phyloP scores from a whole-genome alignment of 1,140 invertebrate genomes.

The Heliconius nattereri region DNA sequence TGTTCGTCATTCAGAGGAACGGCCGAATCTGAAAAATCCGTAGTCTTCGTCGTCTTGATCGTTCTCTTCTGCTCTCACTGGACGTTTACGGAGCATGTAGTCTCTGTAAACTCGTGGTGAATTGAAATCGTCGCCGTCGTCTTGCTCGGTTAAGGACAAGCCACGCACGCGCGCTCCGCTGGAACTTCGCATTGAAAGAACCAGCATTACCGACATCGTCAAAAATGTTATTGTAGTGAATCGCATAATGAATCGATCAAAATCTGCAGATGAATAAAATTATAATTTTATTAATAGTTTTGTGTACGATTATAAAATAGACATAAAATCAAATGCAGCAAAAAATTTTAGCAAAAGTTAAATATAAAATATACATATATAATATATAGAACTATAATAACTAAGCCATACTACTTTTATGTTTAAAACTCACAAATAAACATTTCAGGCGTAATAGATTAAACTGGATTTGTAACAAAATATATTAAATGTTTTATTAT shows the following conservation, averaged over 20 bases:
- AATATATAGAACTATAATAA: no score
- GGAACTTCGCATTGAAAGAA: slow-evolving; percentile 48
- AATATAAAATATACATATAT: no score
- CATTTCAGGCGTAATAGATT: no score
- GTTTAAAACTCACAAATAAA: no score
- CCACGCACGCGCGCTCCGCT: slow-evolving; percentile 50
- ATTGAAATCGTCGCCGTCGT: slow-evolving; percentile 83
- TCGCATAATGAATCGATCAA: slow-evolving; percentile 49
- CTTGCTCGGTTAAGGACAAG: slow-evolving; percentile 68
- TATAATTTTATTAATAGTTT: not conserved
- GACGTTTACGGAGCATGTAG: slow-evolving; percentile 84
- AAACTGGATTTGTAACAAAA: no score
- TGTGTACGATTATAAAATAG: no score
- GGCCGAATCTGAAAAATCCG: slow-evolving; percentile 86
- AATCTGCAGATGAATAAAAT: slow-evolving; percentile 29
- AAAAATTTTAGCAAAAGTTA: no score
- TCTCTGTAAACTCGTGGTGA: slow-evolving; percentile 83
- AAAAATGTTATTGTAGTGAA: slow-evolving; percentile 51
- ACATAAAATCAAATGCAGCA: no score
- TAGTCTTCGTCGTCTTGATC: slow-evolving; percentile 86
- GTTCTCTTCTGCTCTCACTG: slow-evolving; percentile 71
- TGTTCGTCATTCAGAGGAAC: not conserved
- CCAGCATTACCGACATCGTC: slow-evolving; percentile 49
- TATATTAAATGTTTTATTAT: no score
- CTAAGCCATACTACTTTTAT: no score